Evolutionary conservation across 2,888 invertebrate species (phyloP).

Genomic region (Polymixis lichenea): DNA sequence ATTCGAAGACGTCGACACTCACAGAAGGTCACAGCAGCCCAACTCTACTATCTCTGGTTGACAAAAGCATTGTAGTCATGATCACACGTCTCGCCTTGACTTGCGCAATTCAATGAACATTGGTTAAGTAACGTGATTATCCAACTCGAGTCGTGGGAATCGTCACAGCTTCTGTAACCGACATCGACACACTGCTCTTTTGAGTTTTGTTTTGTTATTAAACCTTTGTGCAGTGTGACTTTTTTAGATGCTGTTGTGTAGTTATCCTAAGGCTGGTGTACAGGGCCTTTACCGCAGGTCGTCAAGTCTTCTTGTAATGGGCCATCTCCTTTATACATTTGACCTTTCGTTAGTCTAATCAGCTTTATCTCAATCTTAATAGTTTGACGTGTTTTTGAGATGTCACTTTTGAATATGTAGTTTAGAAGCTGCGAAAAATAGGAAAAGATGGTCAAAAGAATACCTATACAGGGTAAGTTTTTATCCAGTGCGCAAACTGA

Average conservation of each 20-base stretch:
- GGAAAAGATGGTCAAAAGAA: too few relatives aligned
- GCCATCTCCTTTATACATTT: too few relatives aligned
- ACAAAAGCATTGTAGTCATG: constrained; percentile 74
- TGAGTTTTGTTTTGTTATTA: constrained; percentile 50
- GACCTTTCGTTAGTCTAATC: neutral
- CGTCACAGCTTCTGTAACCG: constrained; percentile 70
- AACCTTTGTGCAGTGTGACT: constrained; percentile 40
- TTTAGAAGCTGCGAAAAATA: neutral
- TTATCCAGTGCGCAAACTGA: too few relatives aligned
- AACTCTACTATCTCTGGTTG: constrained; percentile 63
- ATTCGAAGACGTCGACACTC: neutral
- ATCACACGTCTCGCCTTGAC: constrained; percentile 74
- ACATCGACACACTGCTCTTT: constrained; percentile 56
- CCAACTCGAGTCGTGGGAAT: constrained; percentile 86
- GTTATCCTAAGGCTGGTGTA: neutral
- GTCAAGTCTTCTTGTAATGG: neutral
- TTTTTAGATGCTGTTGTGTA: constrained; percentile 8
- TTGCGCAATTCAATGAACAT: constrained; percentile 84
- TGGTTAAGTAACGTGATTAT: constrained; percentile 87
- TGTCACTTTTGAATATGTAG: neutral
- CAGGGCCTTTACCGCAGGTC: neutral
- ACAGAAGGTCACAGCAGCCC: constrained; percentile 60
- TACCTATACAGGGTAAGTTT: too few relatives aligned
- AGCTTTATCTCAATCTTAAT: neutral
- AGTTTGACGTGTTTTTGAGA: neutral